Base-by-base conservation (phyloP, 2,113 vertebrate species). In the human (Homo sapiens) region DNA sequence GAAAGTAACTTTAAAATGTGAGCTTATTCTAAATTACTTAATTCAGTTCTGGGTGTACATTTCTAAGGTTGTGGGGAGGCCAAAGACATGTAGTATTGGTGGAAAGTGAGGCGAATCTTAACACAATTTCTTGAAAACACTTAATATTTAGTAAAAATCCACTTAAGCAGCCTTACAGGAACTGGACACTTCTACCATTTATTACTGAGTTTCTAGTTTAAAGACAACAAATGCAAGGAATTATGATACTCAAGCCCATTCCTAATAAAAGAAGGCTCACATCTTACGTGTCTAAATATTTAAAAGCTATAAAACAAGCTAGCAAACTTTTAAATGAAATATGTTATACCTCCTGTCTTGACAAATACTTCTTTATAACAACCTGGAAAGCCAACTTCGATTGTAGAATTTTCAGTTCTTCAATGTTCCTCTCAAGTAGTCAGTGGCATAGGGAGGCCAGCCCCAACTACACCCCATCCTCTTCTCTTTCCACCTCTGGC, bases 21-120 rank as follows among this genome's bases (percentile, higher is more conserved):
- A 68, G 13, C 6, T 94, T 94, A 90, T 68, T 88, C 48, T 92
- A 45, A 35, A 90, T 79, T 97, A 88, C 45, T 79, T 91, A 91
- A 82, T 80, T 91, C 43, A 23, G 22, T 61, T 93, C 35, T 76
- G 17, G 2, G 50, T 80, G 25, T 76, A 70, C 84, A 76, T 48
- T 92, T 92, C 43, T 59, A 40, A 48, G 16, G 32, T 35, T 90
- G 0, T 12, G 18, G 70, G 32, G 27, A 87, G 17, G 25, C 10
- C 14, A 48, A 84, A 78, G 6, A 55, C 38, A 82, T 18, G 43
- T 38, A 18, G 27, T 64, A 40, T 70, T 72, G 4, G 55, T 70
- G 9, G 81, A 68, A 94, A 83, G 27, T 78, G 38, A 88, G 32
- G 25, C 5, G 89, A 91, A 75, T 48, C 48, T 79, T 85, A n/a